Conservation (phyloP, 2,888 invertebrate genomes). For the Autographa pulchrina region DNA sequence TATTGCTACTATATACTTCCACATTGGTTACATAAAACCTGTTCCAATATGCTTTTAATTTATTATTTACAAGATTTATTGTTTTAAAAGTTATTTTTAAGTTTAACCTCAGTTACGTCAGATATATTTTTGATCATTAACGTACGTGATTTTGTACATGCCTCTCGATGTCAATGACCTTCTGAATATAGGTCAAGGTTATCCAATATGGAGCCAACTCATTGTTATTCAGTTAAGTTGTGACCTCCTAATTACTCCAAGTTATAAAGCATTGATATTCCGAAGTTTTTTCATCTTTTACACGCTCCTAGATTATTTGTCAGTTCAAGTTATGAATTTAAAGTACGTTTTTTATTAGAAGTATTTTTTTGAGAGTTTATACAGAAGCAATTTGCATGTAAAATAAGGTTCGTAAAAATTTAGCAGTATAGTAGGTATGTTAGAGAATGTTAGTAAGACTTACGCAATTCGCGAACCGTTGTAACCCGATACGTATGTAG, state of each 20-base stretch:
- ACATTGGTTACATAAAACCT: slow-evolving; percentile 12
- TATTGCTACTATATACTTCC: slow-evolving; percentile 18
- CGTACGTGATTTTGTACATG: slow-evolving; percentile 13
- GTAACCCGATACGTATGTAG: slow-evolving; percentile 69
- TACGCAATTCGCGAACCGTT: slow-evolving; percentile 63
- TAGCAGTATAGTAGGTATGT: neutral
- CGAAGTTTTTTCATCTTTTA: slow-evolving; percentile 45
- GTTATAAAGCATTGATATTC: slow-evolving; percentile 53
- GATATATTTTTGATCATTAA: slow-evolving; percentile 31
- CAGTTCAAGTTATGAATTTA: slow-evolving; percentile 40
- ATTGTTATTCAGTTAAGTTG: slow-evolving; percentile 51
- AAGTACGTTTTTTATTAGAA: slow-evolving; percentile 21
- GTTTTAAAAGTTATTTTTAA: slow-evolving; percentile 21
- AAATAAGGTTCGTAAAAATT: slow-evolving; percentile 29
- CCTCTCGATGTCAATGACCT: slow-evolving; percentile 61
- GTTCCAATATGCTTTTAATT: slow-evolving; percentile 18
- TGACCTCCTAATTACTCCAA: slow-evolving; percentile 37
- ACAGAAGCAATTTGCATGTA: slow-evolving; percentile 23
- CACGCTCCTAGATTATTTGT: slow-evolving; percentile 34
- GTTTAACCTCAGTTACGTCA: slow-evolving; percentile 9
- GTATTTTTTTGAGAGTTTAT: slow-evolving; percentile 12
- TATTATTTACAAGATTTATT: slow-evolving; percentile 24
- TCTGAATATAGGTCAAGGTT: slow-evolving; percentile 65
- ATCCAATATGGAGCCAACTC: slow-evolving; percentile 30
- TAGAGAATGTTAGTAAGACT: slow-evolving; percentile 45